Evolutionary conservation across 2,797 vertebrate genomes (phyloP), one percentile per base, ranked within the genome.

Genomic region (Gymnodraco acuticeps): DNA sequence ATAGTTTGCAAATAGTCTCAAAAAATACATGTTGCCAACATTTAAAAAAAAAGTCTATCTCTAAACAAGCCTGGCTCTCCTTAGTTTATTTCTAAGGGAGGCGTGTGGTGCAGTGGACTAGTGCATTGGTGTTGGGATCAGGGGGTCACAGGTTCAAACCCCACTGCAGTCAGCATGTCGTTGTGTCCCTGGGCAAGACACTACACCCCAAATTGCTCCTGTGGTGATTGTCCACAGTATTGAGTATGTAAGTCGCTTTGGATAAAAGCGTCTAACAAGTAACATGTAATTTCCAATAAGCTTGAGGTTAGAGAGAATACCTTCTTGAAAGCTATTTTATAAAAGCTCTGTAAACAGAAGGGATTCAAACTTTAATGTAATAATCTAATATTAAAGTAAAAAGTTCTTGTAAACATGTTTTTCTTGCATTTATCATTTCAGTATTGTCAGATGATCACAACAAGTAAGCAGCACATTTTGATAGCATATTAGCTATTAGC

Each of bases 381-480:
- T 11, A 33, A 41, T 42, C 38, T 27, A 31, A 33, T 31, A 27
- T 33, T 73, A 19, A 15, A 2, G 50, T n/a, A 20, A 46, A 69
- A 60, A 60, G n/a, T 43, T 1, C 3, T 53, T 43, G 1, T 42
- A 15, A 41, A 12, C 17, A 43, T 19, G 15, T 27, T 38, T 43
- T 63, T 51, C 20, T 76, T 60, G 59, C 61, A 47, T 45, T 77
- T 65, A 23, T 59, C 3, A 52, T 14, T 56, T 27, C 20, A 48
- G 54, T 55, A 17, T 76, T 27, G 27, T 54, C 14, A 59, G 46
- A 66, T 6, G 4, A 64, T 10, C n/a, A 46, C 33, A 38, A 38
- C 33, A 38, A 38, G 33, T 38, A 38, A 38, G 33, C 13, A 45
- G 5, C 9, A 14, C 14, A 38, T 46, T 73, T 72, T 20, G 5